Evolutionary conservation across 1,140 invertebrate genomes (phyloP), one percentile per base, ranked within the genome.

Genomic region (Sarcophaga peregrina): DNA sequence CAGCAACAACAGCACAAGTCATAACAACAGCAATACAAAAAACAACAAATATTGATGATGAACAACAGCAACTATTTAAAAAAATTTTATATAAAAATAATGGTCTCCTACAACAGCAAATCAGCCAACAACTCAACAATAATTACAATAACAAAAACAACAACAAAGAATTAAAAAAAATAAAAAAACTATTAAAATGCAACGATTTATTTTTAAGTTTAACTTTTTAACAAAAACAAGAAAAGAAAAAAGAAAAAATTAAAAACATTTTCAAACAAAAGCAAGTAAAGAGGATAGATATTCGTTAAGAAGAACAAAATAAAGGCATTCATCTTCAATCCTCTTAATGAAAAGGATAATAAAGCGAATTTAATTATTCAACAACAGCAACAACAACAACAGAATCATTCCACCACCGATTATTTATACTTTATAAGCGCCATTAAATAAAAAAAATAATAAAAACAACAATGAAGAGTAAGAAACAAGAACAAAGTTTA

Each of bases 371-470:
- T 37, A 48, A 76, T 45, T 37, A 68, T 68, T 25, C 8, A 81
- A 50, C 9, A 83, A 58, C 10, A 68, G 52, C 6, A 15, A 20
- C 8, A 83, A 68, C n/a, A 37, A 82, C 46, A 73, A 78, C 46
- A 58, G 20, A 82, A 83, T 83, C 83, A 83, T 83, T 83, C 83
- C 83, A 82, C 81, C 81, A 84, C 82, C 83, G 81, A 82, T 75
- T 48, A 82, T 76, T 78, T 78, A 50, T 52, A 20, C 25, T 37
- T 37, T 37, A 37, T 37, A 37, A 37, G 25, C 25, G 25, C 25
- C 25, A 37, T 37, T 37, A 78, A 76, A 46, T 48, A 76, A 25
- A 73, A 74, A 50, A 37, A 25, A 81, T 4, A 37, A 20, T 20
- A 62, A 80, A 46, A 83, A 83, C 13, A 73, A 72, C 48, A 83